Base-by-base conservation (phyloP, 92 coral and sea anemone species). In the Zoanthus sansibaricus region DNA sequence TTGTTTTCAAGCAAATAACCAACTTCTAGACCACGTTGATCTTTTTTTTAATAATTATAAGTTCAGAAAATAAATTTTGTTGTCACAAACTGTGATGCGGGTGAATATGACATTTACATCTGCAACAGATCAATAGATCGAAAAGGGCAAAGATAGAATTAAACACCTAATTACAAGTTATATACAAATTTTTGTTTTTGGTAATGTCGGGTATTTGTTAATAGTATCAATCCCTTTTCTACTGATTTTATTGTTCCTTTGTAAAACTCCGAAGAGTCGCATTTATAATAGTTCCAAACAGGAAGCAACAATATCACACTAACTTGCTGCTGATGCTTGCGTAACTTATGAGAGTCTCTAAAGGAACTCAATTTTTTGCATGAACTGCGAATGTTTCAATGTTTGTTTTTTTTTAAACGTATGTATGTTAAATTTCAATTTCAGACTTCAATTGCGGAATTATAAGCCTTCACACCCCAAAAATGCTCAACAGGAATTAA, bases 211-310 rank as follows among this genome's bases (percentile, higher is more conserved):
- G 69, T 61, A 61, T 61, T n/a, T 15, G 69, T 61, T 4, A 61
- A 61, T 61, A 61, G 69, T 61, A 61, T 61, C 69, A 31, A 61
- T 61, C 69, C n/a, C 69, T 6, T 61, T 37, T 37, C 1, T 37
- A 12, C 69, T 61, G 69, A 61, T 61, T 61, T 61, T 61, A 61
- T 61, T 61, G 69, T 61, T 61, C 17, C 69, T 61, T 61, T 61
- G n/a, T 61, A 61, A 61, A 61, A 61, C 69, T 61, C 69, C 69
- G 69, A 12, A 61, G 25, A 61, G 69, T 61, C 69, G 69, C 69
- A 61, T 52, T 9, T 52, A 2, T 9, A 52, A 52, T 52, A 52
- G 12, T 52, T 13, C 58, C 42, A 37, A 52, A 52, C 58, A 52
- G 6, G 58, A 52, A 52, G 42, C 42, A 37, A 52, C 58, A 52